Evolutionary conservation across 2,888 invertebrate genomes (phyloP).

Genomic region (Platerodrilus igneus): DNA sequence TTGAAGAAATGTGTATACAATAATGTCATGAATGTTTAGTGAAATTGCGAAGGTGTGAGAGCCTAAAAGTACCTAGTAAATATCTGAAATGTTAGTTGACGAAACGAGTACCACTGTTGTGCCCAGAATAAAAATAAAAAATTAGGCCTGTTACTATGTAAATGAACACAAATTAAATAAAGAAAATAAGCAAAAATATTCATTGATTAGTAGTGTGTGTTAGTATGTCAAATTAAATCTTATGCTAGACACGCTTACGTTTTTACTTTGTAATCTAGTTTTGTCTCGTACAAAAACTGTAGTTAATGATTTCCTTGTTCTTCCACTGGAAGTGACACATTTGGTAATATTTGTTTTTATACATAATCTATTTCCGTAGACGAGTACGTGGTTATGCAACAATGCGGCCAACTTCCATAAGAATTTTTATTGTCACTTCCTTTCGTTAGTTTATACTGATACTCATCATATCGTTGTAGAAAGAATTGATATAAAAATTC

Average conservation of each 20-base stretch:
- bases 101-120: slow-evolving; percentile 3
- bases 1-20: slow-evolving; percentile 13
- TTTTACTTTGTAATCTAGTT: slow-evolving; percentile 34
- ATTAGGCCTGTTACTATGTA: slow-evolving; percentile 16
- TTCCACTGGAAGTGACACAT: slow-evolving; percentile 38
- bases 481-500: too few relatives aligned
- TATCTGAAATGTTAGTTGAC: too few relatives aligned
- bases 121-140: slow-evolving; percentile 12
- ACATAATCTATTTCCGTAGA: slow-evolving; percentile 22
- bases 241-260: slow-evolving; percentile 33
- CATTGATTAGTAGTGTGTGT: slow-evolving; percentile 27
- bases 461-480: too few relatives aligned
- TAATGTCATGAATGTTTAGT: slow-evolving; percentile 11
- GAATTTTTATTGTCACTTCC: slow-evolving; percentile 10
- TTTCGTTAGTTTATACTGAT: too few relatives aligned
- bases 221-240: slow-evolving; percentile 29
- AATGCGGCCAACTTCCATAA: slow-evolving; percentile 26
- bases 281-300: slow-evolving; percentile 31
- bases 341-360: slow-evolving; percentile 35
- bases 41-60: slow-evolving; percentile 19
- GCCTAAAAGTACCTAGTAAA: too few relatives aligned
- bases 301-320: slow-evolving; percentile 41
- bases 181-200: slow-evolving; percentile 23
- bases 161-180: slow-evolving; percentile 12
- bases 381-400: slow-evolving; percentile 24